Conservation (phyloP, 2,888 invertebrate genomes). For the Cantharis nigra region DNA sequence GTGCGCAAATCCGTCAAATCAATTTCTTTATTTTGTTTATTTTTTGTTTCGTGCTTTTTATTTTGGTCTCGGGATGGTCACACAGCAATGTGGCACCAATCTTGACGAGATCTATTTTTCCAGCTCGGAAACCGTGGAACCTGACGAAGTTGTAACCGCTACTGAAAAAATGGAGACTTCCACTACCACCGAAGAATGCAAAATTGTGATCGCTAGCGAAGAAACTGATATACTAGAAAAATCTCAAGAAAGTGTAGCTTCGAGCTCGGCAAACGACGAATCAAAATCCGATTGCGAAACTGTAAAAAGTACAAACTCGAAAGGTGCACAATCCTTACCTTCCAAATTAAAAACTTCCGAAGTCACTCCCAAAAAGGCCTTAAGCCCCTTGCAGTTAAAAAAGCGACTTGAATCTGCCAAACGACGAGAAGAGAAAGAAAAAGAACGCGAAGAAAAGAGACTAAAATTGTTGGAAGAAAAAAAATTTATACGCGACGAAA, state of each 20-base stretch:
- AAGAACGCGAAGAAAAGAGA: slow-evolving; percentile 56
- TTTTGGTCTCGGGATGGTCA: slow-evolving; percentile 55
- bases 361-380: slow-evolving; percentile 40
- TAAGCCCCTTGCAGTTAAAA: slow-evolving; percentile 57
- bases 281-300: background rate
- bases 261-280: background rate
- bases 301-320: background rate
- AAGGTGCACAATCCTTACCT: background rate
- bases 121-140: slow-evolving; percentile 41
- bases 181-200: background rate
- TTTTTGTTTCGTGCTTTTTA: slow-evolving; percentile 37
- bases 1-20: slow-evolving; percentile 3
- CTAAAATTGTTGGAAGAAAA: slow-evolving; percentile 55
- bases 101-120: slow-evolving; percentile 41
- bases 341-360: background rate
- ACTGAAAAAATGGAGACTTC: background rate
- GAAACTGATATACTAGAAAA: background rate
- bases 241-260: background rate
- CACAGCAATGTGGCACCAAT: slow-evolving; percentile 34
- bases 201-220: background rate
- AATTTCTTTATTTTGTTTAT: slow-evolving; percentile 17
- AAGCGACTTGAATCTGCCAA: slow-evolving; percentile 64
- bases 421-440: slow-evolving; percentile 61
- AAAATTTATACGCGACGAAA: slow-evolving; percentile 54
- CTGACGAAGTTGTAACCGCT: background rate